These are phyloP conservation scores for Loriculus beryllinus DNA, from an alignment of 2,797 vertebrate species.

Conservation along the genomic window DNA sequence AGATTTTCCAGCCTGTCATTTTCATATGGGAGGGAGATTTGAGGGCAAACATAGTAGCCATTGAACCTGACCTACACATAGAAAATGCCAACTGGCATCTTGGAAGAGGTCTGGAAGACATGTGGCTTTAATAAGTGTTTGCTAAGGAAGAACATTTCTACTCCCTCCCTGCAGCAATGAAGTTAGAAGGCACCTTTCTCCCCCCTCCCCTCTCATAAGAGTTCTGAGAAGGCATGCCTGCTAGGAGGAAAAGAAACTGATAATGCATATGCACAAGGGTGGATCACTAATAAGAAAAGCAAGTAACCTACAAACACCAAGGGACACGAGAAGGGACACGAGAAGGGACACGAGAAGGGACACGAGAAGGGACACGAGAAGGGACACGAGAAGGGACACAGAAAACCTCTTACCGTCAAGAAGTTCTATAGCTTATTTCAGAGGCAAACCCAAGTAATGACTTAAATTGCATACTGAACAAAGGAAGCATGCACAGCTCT, in stretches of 20 bases:
- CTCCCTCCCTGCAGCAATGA: not conserved
- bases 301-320: not conserved
- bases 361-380: not conserved
- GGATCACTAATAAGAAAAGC: not conserved
- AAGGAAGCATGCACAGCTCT: not conserved
- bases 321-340: not conserved
- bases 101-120: constrained; percentile 50
- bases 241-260: not conserved
- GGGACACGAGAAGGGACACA: not conserved
- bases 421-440: not conserved
- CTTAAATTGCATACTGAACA: not conserved
- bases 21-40: not conserved
- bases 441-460: not conserved
- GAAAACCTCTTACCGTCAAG: not conserved
- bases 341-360: not conserved
- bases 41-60: constrained; percentile 31
- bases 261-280: not conserved
- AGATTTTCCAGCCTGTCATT: constrained; percentile 39
- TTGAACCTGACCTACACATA: constrained; percentile 63
- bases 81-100: constrained; percentile 41
- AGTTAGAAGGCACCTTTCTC: not conserved
- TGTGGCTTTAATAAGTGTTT: not conserved
- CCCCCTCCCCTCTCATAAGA: not conserved
- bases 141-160: not conserved
- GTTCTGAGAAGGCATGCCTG: not conserved